Conservation (phyloP, 1,140 invertebrate genomes). For the Pinna nobilis region DNA sequence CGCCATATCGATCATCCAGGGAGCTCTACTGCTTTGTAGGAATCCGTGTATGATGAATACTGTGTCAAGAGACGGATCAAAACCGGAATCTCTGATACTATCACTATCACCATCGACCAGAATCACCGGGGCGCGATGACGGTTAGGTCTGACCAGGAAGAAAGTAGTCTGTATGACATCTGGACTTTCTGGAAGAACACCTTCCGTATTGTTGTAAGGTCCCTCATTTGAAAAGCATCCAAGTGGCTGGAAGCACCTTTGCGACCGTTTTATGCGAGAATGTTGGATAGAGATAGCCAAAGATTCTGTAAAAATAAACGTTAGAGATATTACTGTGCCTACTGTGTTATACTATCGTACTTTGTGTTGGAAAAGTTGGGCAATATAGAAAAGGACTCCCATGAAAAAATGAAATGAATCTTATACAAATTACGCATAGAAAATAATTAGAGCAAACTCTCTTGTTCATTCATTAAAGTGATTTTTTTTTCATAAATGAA, state of each 20-base stretch:
- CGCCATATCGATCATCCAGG: slow-evolving; percentile 83
- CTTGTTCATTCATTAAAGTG: too few relatives aligned
- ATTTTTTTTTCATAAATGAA: too few relatives aligned
- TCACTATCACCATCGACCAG: slow-evolving; percentile 2
- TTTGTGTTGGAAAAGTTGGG: too few relatives aligned
- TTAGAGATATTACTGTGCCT: too few relatives aligned
- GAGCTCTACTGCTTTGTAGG: slow-evolving; percentile 88
- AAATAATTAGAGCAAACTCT: too few relatives aligned
- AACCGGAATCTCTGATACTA: slow-evolving; percentile 34
- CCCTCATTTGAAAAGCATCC: slow-evolving; percentile 57
- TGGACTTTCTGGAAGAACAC: slow-evolving; percentile 51
- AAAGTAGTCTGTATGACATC: slow-evolving; percentile 43
- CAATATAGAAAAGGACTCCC: too few relatives aligned
- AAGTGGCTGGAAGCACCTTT: slow-evolving; percentile 44
- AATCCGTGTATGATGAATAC: slow-evolving; percentile 97
- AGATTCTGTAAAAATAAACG: too few relatives aligned
- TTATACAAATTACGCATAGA: too few relatives aligned
- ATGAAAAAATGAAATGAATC: too few relatives aligned
- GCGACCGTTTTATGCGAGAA: slow-evolving; percentile 37
- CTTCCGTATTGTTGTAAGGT: slow-evolving; percentile 57
- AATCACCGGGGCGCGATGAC: background rate
- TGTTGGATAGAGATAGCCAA: too few relatives aligned
- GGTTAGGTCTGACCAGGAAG: slow-evolving; percentile 33
- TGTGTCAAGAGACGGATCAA: slow-evolving; percentile 41
- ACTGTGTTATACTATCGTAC: too few relatives aligned